Evolutionary conservation across 2,113 vertebrate species (phyloP), one percentile per base, ranked within the genome.

Genomic region (Amazona vittata): DNA sequence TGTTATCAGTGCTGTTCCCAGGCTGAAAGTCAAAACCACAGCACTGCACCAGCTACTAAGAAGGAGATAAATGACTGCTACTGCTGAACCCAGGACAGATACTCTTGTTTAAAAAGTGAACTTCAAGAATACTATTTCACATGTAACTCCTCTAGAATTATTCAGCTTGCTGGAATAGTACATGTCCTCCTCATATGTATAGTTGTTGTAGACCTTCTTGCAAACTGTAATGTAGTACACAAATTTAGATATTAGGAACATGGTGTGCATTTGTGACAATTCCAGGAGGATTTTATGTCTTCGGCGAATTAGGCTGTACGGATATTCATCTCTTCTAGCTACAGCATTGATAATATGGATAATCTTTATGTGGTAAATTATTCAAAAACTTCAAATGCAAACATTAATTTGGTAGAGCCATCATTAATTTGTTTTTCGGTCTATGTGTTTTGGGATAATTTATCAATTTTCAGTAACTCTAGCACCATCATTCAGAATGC

Each of bases 81-180:
- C 47, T 49, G 47, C 47, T 49, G 21, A 49, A 49, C 47, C 47
- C 47, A 49, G 21, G 47, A 12, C 47, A 49, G 47, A 24, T 49
- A 26, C 6, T 71, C 19, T 44, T 60, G 22, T 70, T 65, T 86
- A 78, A 96, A 93, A 92, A 62, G 24, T 26, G 33, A 89, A 88
- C 37, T 91, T 96, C 33, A 50, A 69, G 29, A 94, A 76, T 46
- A 74, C 35, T 57, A 39, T 26, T 53, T 84, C 53, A 15, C 24
- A 50, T 31, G 28, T 71, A 92, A 95, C 65, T 86, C 49, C 60
- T 92, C 79, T 95, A 73, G 82, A 96, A 73, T 82, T 80, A 57
- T 39, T 77, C 11, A 57, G 35, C 39, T 24, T 65, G 31, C 62
- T 75, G 53, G 37, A 76, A 90, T 87, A 87, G 44, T 53, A 41